Conservation (phyloP, 2,888 invertebrate species). For the Ypsolopha scabrella region DNA sequence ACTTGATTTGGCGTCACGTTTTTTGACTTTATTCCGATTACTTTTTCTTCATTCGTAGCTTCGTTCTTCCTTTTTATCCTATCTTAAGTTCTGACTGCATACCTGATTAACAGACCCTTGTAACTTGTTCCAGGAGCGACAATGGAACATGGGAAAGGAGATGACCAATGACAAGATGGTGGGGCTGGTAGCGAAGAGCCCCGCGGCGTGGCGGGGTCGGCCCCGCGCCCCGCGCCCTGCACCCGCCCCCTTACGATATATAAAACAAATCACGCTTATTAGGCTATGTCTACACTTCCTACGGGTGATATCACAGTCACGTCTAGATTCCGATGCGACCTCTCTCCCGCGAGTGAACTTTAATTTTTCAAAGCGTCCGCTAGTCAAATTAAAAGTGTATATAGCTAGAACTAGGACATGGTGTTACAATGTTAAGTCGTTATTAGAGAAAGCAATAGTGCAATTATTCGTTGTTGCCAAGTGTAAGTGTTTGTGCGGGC, state of each 20-base stretch:
- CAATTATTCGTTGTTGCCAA: constrained; percentile 65
- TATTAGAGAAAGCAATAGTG: constrained; percentile 60
- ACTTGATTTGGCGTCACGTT: too few relatives aligned
- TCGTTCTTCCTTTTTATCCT: too few relatives aligned
- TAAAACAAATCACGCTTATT: constrained; percentile 58
- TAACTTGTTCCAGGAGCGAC: constrained; percentile 51
- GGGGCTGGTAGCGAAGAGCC: constrained; percentile 62
- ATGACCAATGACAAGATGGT: constrained; percentile 62
- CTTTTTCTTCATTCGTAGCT: too few relatives aligned
- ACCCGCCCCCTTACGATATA: constrained; percentile 28
- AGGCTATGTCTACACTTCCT: constrained; percentile 60
- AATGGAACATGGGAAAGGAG: constrained; percentile 59
- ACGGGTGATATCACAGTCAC: constrained; percentile 41
- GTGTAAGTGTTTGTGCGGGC: constrained; percentile 29
- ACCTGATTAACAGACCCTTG: too few relatives aligned
- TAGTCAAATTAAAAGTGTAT: constrained; percentile 63
- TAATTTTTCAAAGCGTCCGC: constrained; percentile 63
- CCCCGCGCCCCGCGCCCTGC: constrained; percentile 25
- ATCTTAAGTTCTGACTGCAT: too few relatives aligned
- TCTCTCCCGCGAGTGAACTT: constrained; percentile 42
- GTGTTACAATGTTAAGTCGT: constrained; percentile 49
- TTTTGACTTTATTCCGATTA: too few relatives aligned
- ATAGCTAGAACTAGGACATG: constrained; percentile 54
- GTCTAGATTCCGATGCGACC: constrained; percentile 28
- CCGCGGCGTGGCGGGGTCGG: constrained; percentile 30